Base-by-base conservation (phyloP, 2,113 vertebrate species). In the Origma solitaria region DNA sequence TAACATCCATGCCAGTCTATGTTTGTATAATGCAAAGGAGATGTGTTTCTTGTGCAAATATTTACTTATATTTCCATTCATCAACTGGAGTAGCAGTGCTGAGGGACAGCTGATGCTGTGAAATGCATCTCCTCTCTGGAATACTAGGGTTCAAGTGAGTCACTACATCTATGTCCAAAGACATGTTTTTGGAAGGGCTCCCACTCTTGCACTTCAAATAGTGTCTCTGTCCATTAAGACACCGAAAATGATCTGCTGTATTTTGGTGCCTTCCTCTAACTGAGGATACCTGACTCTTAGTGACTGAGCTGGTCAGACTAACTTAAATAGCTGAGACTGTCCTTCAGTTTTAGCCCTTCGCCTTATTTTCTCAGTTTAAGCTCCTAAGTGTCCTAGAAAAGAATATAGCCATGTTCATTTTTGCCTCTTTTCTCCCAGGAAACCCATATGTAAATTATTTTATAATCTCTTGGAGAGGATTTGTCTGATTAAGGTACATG, bases 151-250 rank as follows among this genome's bases (percentile, higher is more conserved):
- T 77, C 27, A 47, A 60, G 38, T 0, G 3, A 81, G 54, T 54
- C 1, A 1, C 18, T 75, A 2, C 23, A 10, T 40, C 38, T 58
- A 0, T 25, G 18, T 51, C 22, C 18, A 31, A 37, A 44, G 27
- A 16, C 14, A 3, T 9, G 40, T 2, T 40, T 86, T 79, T 5
- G 17, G 49, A 47, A 75, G 42, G 30, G 35, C 25, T 65, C 60
- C n/a, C 50, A 47, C 42, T n/a, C 35, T 20, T 33, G 35, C 16
- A 9, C 35, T 65, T 85, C 42, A 49, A 25, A 14, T 25, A 30
- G 13, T 40, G 10, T 40, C 60, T 49, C 8, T 62, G 8, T 57
- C 42, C 35, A 42, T 16, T 40, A 17, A 30, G 20, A 42, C 17
- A 38, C 25, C 20, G 21, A 35, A 49, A 40, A 40, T 20, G 24